A percentile compares a stretch with the other conserved stretches of the same genome.
These are phyloP conservation scores for Naja naja DNA, from an alignment of 2,113 vertebrate genomes.

Conservation along the genomic window DNA sequence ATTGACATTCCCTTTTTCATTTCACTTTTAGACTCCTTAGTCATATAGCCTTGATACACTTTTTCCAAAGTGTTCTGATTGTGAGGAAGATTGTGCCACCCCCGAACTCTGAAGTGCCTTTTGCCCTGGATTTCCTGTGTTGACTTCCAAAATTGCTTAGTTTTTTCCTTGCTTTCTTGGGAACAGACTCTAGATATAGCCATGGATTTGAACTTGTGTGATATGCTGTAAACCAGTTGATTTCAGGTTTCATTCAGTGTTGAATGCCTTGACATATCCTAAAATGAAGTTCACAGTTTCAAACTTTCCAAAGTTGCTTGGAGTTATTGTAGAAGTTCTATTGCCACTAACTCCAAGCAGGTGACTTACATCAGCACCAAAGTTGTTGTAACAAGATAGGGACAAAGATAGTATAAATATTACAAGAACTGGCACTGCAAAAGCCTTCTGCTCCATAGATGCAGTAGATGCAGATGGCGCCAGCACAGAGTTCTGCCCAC, in stretches of 20 bases:
- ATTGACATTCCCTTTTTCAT: background rate
- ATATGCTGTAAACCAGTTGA: background rate
- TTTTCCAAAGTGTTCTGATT: background rate
- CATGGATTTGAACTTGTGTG: background rate
- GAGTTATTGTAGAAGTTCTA: background rate
- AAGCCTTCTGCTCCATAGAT: background rate
- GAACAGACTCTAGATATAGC: too few species aligned
- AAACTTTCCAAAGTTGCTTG: background rate
- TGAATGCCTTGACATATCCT: background rate
- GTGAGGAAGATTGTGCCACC: background rate
- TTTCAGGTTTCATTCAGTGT: background rate
- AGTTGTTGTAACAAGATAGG: background rate
- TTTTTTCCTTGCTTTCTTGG: background rate
- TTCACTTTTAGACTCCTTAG: background rate
- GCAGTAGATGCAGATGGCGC: background rate
- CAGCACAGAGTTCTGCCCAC: background rate
- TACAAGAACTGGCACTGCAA: background rate
- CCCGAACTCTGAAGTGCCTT: background rate
- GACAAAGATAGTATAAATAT: background rate
- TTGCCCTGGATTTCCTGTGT: background rate
- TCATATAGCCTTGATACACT: background rate
- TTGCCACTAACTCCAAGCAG: background rate
- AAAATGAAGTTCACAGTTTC: background rate
- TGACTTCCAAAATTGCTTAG: background rate
- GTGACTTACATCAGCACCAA: background rate